Base-by-base conservation (phyloP, 2,888 invertebrate species). In the Clistopyga incitator region DNA sequence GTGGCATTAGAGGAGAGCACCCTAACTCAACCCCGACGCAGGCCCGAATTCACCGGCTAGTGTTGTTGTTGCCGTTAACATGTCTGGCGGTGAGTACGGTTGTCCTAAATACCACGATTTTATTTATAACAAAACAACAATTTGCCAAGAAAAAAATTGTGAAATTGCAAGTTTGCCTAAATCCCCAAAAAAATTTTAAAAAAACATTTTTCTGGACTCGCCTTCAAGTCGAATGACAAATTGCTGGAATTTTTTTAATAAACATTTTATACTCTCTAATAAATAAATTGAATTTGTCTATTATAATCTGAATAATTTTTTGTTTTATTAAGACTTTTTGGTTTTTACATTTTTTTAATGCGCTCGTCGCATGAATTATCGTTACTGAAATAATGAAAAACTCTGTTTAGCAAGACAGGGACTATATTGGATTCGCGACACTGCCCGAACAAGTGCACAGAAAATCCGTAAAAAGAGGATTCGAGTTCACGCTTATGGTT, bases 401-500 rank as follows among this genome's bases (percentile, higher is more conserved):
- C 74, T 87, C 85, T 84, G 70, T 88, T 87, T 78, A 89, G 89
- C 86, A 88, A 90, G 90, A 90, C 89, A 90, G 90, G 92, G 92
- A 92, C 88, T 98, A 98, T 94, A 98, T 99, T 90, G 99, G 98
- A 81, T 98, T 99, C 93, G 98, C 98, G 86, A 98, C 98, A 78
- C 94, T 99, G 84, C 98, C 98, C 25, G 98, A 98, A 93, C 98
- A 99, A 94, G 98, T 99, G 77, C 98, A 99, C 94, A 95, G 98
- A 88, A 99, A 99, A 94, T 98, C 98, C 0, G 98, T 98, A 74
- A 99, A 99, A 94, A 95, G 98, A 89, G 98, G 98, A 77, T 99
- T 99, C 93, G 98, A 99, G 93, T 99, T 99, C 94, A 99, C 98
- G 0, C 94, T 99, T 86, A 98, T 99, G 98, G 98, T 99, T 20